Conservation (phyloP, 2,888 invertebrate species). For the Drosophila recens region DNA sequence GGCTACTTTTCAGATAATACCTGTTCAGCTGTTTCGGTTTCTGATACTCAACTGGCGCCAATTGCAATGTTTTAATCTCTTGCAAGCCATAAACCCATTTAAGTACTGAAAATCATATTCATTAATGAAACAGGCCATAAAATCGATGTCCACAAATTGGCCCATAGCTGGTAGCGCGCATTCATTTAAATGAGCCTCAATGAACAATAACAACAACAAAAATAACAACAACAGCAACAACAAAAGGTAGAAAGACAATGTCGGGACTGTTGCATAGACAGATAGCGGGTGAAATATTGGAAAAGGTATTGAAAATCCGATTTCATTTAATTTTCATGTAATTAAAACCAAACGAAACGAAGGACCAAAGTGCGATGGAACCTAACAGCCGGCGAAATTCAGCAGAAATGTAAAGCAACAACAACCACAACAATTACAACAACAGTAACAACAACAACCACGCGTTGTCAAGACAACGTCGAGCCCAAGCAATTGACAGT, state of each 20-base stretch:
- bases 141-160: constrained; percentile 45
- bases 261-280: constrained; percentile 26
- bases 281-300: constrained; percentile 27
- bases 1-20: not conserved
- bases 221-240: constrained; percentile 49
- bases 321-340: constrained; percentile 66
- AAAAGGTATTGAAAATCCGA: constrained; percentile 60
- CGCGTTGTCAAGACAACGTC: constrained; percentile 65
- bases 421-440: constrained; percentile 10
- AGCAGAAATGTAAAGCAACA: constrained; percentile 29
- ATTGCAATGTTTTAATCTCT: constrained; percentile 17
- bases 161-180: constrained; percentile 64
- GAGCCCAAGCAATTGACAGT: constrained; percentile 60
- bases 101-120: constrained; percentile 34
- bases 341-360: constrained; percentile 63
- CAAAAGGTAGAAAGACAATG: constrained; percentile 21
- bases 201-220: constrained; percentile 59
- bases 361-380: constrained; percentile 27
- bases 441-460: constrained; percentile 12
- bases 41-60: constrained; percentile 36
- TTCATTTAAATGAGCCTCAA: constrained; percentile 80
- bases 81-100: constrained; percentile 32
- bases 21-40: not conserved
- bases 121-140: constrained; percentile 48
- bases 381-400: constrained; percentile 12